Evolutionary conservation across 2,888 invertebrate species (phyloP), one percentile per base, ranked within the genome.

Genomic region (Phlogophora meticulosa): DNA sequence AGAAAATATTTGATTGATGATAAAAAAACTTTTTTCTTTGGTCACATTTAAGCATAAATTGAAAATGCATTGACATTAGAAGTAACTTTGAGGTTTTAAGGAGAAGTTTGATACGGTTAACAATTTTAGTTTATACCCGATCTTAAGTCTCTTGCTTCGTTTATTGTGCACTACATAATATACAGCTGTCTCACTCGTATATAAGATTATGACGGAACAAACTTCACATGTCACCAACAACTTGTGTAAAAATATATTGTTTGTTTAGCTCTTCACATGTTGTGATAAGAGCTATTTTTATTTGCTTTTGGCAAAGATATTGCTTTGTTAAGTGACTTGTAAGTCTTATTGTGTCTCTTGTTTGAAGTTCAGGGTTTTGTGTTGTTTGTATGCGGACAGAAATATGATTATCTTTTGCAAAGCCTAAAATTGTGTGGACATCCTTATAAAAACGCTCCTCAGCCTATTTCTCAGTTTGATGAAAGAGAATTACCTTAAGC

Each of bases 161-260:
- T 74, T 52, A 34, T 53, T 24, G 9, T 61, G 57, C 64, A 67
- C 64, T 65, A 71, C 49, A 22, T 51, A 24, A 17, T 34, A 66
- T 34, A 40, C 13, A 64, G 34, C 10, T 38, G 40, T 65, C 45
- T 38, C 36, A 45, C 32, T 7, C n/a, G 24, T 70, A 57, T 73
- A 49, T 43, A 52, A 67, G 51, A 49, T 55, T 63, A 71, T 66
- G 60, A 61, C 65, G 58, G 46, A 20, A 2, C 46, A 52, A 42
- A 32, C 66, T 55, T 59, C 49, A 63, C 49, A 43, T 61, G 70
- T 70, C 63, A 55, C 24, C 55, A 15, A n/a, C 32, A 28, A 76
- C 13, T 56, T 36, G 22, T 40, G 53, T 20, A 52, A 57, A 67
- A 64, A 64, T 56, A 43, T 51, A 32, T 34, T 7, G 9, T 55